phyloP scores from a whole-genome alignment of 2,113 vertebrate species.

The Arizona elegans region DNA sequence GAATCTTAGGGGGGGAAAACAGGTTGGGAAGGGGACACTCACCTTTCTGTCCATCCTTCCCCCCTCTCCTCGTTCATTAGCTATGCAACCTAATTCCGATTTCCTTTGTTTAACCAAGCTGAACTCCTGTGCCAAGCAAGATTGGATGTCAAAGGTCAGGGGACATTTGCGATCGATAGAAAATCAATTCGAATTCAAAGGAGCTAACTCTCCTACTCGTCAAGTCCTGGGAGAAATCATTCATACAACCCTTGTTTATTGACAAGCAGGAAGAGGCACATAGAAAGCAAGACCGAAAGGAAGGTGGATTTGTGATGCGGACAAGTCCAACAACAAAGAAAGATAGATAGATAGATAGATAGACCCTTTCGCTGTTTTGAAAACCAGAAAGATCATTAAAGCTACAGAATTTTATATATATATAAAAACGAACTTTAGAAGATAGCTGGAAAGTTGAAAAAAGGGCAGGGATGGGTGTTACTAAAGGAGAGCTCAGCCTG shows the following conservation, averaged over 20 bases:
- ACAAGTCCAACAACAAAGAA: neutral
- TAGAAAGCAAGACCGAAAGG: neutral
- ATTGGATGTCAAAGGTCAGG: slow-evolving; percentile 15
- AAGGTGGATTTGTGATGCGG: neutral
- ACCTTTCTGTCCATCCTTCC: no score
- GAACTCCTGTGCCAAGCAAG: neutral
- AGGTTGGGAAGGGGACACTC: no score
- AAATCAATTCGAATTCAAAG: slow-evolving; percentile 19
- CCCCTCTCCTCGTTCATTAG: no score
- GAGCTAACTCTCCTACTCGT: neutral
- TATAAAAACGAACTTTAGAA: neutral
- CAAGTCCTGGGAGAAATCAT: neutral
- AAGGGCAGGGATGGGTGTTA: neutral
- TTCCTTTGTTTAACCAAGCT: slow-evolving; percentile 8
- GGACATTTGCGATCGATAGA: slow-evolving; percentile 4
- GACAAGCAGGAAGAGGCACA: neutral
- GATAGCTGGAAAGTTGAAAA: neutral
- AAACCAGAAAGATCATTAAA: neutral
- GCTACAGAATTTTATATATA: neutral
- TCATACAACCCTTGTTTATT: neutral
- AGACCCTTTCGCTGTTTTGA: neutral
- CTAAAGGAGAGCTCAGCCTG: neutral
- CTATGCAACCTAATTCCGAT: neutral
- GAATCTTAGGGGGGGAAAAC: neutral
- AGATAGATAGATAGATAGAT: no score